A percentile compares a stretch with the other conserved stretches of the same genome.
Evolutionary conservation across 2,797 vertebrate genomes (phyloP).

Genomic region (Macropus fuliginosus): DNA sequence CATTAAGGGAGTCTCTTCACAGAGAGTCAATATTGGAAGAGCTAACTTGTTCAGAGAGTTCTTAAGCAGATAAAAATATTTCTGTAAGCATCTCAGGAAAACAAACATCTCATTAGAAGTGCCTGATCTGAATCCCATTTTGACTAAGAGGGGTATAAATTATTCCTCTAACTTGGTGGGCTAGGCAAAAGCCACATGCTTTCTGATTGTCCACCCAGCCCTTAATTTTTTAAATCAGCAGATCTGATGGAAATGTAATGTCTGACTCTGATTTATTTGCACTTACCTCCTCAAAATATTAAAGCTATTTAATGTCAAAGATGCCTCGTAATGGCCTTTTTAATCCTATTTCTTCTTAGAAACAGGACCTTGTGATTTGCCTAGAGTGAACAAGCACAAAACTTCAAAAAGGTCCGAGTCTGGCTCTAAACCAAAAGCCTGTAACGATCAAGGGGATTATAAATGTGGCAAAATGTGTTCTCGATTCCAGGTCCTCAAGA

Average conservation of each 20-base stretch:
- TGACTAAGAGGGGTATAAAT: accelerated
- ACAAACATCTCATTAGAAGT: too few species aligned
- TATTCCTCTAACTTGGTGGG: accelerated
- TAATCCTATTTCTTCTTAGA: slow-evolving; percentile 13
- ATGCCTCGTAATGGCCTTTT: neutral
- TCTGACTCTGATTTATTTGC: slow-evolving; percentile 1
- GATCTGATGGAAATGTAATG: accelerated
- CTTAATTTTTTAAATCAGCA: accelerated
- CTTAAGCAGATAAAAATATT: neutral
- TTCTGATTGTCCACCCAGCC: neutral
- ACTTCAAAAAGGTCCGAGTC: neutral
- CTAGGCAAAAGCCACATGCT: neutral
- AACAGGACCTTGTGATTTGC: slow-evolving; percentile 10
- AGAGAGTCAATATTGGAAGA: neutral
- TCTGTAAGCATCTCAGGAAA: neutral
- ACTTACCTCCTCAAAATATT: neutral
- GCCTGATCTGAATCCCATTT: neutral
- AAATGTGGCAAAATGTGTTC: neutral
- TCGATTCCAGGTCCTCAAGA: accelerated
- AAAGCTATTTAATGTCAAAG: neutral
- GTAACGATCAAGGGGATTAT: too few species aligned
- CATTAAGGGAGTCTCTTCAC: neutral
- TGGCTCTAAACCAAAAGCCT: neutral
- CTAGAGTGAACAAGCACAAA: neutral
- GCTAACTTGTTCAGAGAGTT: neutral